phyloP scores from a whole-genome alignment of 2,888 invertebrate species.

The Pyrgus malvae region DNA sequence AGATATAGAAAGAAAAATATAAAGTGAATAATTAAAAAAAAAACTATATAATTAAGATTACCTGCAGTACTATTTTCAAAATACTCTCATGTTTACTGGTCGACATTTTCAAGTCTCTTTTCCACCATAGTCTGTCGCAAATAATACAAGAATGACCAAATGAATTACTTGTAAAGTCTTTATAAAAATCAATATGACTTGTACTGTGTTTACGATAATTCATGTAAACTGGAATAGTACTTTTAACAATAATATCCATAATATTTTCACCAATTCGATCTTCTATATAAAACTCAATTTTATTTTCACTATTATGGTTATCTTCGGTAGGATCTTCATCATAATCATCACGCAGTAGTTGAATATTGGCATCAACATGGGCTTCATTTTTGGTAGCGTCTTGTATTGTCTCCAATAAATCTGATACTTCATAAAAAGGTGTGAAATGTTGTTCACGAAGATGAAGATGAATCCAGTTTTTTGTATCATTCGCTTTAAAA shows the following conservation, averaged over 20 bases:
- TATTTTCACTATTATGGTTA: slow-evolving; percentile 40
- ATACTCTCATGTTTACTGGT: slow-evolving; percentile 36
- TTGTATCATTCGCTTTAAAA: slow-evolving; percentile 47
- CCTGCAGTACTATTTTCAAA: slow-evolving; percentile 36
- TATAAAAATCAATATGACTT: slow-evolving; percentile 36
- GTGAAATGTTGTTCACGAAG: slow-evolving; percentile 42
- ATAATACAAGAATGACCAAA: slow-evolving; percentile 38
- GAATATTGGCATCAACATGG: slow-evolving; percentile 39
- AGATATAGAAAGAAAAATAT: slow-evolving; percentile 33
- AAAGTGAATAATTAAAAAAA: slow-evolving; percentile 30
- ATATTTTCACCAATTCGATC: slow-evolving; percentile 37
- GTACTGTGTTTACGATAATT: slow-evolving; percentile 36
- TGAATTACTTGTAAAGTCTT: slow-evolving; percentile 30
- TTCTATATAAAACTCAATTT: slow-evolving; percentile 35
- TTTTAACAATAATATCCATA: slow-evolving; percentile 40
- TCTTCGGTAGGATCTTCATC: slow-evolving; percentile 39
- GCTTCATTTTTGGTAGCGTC: slow-evolving; percentile 32
- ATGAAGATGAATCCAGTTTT: slow-evolving; percentile 48
- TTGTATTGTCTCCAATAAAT: slow-evolving; percentile 28
- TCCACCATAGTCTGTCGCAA: slow-evolving; percentile 39
- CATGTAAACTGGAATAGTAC: slow-evolving; percentile 40
- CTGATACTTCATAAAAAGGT: slow-evolving; percentile 39
- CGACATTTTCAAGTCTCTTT: slow-evolving; percentile 35
- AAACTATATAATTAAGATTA: slow-evolving; percentile 8
- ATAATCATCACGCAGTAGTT: slow-evolving; percentile 37